A percentile compares a stretch with the other conserved stretches of the same genome.
Evolutionary conservation across 2,113 vertebrate species (phyloP).

Genomic region (Gadus chalcogrammus): DNA sequence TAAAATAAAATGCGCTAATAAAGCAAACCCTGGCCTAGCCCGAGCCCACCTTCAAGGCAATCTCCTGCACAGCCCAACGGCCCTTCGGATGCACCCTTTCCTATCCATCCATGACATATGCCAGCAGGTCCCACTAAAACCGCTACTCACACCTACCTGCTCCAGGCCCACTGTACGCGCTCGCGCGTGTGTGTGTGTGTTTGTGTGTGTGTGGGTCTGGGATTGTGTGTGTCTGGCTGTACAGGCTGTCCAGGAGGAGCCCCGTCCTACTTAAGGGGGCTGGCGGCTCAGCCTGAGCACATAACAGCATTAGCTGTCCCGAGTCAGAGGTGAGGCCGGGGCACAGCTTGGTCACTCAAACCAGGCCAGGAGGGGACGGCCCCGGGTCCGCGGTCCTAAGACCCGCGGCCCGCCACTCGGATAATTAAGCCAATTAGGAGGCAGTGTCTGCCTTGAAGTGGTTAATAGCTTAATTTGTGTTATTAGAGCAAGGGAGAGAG

Average conservation of each 20-base stretch:
- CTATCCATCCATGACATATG: not conserved
- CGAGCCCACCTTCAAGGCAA: too few relatives aligned
- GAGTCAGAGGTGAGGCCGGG: constrained; percentile 35
- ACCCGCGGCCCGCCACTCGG: constrained; percentile 39
- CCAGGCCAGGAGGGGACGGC: constrained; percentile 25
- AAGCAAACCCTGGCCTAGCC: too few relatives aligned
- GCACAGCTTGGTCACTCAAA: constrained; percentile 31
- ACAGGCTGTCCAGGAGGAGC: constrained; percentile 17
- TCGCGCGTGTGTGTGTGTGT: too few relatives aligned
- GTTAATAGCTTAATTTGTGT: constrained; percentile 71
- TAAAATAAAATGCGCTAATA: too few relatives aligned
- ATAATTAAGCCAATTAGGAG: constrained; percentile 61
- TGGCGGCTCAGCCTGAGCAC: constrained; percentile 23
- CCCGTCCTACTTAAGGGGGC: constrained; percentile 23
- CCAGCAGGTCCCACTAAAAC: not conserved
- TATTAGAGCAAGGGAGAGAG: constrained; percentile 50
- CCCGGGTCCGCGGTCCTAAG: constrained; percentile 11
- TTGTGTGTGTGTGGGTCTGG: too few relatives aligned
- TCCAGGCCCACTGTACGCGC: too few relatives aligned
- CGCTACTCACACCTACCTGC: constrained; percentile 5
- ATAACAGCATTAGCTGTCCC: constrained; percentile 46
- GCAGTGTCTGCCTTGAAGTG: constrained; percentile 52
- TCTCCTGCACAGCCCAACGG: not conserved
- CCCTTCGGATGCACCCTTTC: constrained; percentile 7
- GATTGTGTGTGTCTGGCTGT: constrained; percentile 3